Base-by-base conservation (phyloP, 1,140 invertebrate species). In the Chironomus tepperi region DNA sequence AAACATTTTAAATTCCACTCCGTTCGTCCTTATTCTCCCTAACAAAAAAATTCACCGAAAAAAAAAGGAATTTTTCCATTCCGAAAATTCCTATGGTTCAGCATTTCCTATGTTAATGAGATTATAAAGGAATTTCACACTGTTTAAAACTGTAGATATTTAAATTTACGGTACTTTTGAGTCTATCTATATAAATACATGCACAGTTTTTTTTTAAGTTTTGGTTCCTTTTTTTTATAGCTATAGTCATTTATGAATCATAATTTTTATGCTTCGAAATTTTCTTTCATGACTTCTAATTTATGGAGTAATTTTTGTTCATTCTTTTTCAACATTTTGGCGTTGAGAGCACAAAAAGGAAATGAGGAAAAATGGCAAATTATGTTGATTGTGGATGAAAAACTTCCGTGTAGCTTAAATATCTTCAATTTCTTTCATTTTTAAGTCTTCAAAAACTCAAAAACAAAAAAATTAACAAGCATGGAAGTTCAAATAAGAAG, bases 241-340 rank as follows among this genome's bases (percentile, higher is more conserved):
- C n/a, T 8, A 57, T 57, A 57, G 47, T 57, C 47, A 57, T 57
- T 57, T 57, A 57, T 57, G 47, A 57, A 15, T 57, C 47, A n/a
- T 57, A 57, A 57, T 57, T 57, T 57, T 57, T 57, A 57, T n/a
- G 47, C 12, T 57, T 57, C 15, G 47, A 57, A 57, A 57, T n/a
- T n/a, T n/a, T 5, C n/a, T 57, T 57, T 57, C 47, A 57, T 57
- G 12, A n/a, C n/a, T 57, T 15, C 47, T 57, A 57, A 57, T n/a
- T 57, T 57, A 57, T n/a, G 47, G n/a, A n/a, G 47, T 57, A 57
- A 12, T 57, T n/a, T 57, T 15, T 57, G 5, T 57, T n/a, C 24
- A 34, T 1, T 34, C 24, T 34, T 34, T n/a, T 34, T 34, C 24
- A 34, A 5, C 24, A 34, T 34, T 34, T 34, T 34, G 5, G 24